Evolutionary conservation across 2,888 invertebrate species (phyloP).

Genomic region (Leptopilina myrica): DNA sequence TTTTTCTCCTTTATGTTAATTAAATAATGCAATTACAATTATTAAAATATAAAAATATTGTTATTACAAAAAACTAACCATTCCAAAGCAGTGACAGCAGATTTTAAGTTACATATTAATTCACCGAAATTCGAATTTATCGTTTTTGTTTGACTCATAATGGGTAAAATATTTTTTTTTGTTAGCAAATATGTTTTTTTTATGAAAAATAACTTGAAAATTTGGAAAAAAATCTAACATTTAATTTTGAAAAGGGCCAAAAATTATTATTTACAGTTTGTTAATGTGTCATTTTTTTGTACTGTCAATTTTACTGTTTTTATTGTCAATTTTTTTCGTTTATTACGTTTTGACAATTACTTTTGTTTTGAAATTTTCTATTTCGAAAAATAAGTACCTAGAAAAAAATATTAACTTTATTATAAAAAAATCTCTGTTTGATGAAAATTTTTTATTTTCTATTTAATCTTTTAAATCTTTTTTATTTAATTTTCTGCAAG

Average conservation of each 20-base stretch:
- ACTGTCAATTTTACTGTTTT: background rate
- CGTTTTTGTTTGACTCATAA: conserved; percentile 49
- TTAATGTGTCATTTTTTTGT: conserved; percentile 8
- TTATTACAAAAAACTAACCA: conserved; percentile 54
- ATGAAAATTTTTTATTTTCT: too few species aligned
- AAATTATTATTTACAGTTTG: background rate
- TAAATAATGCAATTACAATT: too few species aligned
- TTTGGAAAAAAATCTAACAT: conserved; percentile 29
- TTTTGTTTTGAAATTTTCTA: too few species aligned
- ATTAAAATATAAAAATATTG: background rate
- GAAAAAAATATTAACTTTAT: too few species aligned
- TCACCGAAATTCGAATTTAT: conserved; percentile 47
- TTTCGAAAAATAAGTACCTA: too few species aligned
- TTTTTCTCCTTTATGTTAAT: too few species aligned
- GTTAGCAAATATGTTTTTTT: background rate
- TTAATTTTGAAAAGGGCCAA: conserved; percentile 7
- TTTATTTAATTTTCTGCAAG: too few species aligned
- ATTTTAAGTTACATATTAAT: conserved; percentile 56
- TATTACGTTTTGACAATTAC: too few species aligned
- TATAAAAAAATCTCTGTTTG: too few species aligned
- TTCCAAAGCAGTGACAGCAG: conserved; percentile 55
- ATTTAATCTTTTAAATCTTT: too few species aligned
- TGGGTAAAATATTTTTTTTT: background rate
- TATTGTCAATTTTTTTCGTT: background rate
- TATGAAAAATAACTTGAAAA: background rate